Evolutionary conservation across 2,888 invertebrate species (phyloP).

Genomic region (Trichogramma dendrolimi): DNA sequence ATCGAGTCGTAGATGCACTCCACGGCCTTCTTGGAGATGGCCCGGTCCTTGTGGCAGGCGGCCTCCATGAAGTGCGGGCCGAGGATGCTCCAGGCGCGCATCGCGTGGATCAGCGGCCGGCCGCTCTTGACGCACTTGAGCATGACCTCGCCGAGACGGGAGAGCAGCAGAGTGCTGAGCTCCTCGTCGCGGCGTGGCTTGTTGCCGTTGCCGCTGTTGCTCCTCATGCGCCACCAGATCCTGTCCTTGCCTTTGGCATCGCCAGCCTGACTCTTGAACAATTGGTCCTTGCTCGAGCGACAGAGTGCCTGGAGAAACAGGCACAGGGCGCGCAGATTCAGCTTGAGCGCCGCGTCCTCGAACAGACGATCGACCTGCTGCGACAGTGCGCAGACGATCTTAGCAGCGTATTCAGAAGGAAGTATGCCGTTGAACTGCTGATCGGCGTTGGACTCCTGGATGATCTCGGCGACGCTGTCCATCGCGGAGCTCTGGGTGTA

Average conservation of each 20-base stretch:
- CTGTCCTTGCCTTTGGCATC: slow-evolving; percentile 39
- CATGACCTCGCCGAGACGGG: slow-evolving; percentile 83
- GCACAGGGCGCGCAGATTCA: slow-evolving; percentile 79
- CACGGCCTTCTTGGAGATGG: slow-evolving; percentile 86
- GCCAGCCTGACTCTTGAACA: slow-evolving; percentile 44
- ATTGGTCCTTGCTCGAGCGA: slow-evolving; percentile 77
- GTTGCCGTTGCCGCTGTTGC: slow-evolving; percentile 30
- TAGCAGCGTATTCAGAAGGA: slow-evolving; percentile 75
- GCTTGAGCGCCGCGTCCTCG: slow-evolving; percentile 80
- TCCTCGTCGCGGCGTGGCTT: slow-evolving; percentile 49
- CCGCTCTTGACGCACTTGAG: slow-evolving; percentile 82
- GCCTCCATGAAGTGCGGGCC: slow-evolving; percentile 94
- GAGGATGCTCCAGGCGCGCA: slow-evolving; percentile 87
- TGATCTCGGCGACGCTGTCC: slow-evolving; percentile 69
- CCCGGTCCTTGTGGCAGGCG: slow-evolving; percentile 84
- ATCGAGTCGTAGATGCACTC: slow-evolving; percentile 90
- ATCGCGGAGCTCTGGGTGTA: slow-evolving; percentile 57
- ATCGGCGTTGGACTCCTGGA: slow-evolving; percentile 57
- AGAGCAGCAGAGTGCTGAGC: slow-evolving; percentile 60
- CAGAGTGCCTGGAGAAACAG: slow-evolving; percentile 80
- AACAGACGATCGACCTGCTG: slow-evolving; percentile 88
- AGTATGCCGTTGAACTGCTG: slow-evolving; percentile 60
- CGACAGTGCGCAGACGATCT: slow-evolving; percentile 84
- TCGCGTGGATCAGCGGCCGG: slow-evolving; percentile 82
- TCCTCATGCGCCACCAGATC: slow-evolving; percentile 48